These are phyloP conservation scores for Drosophila sturtevanti DNA, from an alignment of 1,140 invertebrate species.

Conservation along the genomic window DNA sequence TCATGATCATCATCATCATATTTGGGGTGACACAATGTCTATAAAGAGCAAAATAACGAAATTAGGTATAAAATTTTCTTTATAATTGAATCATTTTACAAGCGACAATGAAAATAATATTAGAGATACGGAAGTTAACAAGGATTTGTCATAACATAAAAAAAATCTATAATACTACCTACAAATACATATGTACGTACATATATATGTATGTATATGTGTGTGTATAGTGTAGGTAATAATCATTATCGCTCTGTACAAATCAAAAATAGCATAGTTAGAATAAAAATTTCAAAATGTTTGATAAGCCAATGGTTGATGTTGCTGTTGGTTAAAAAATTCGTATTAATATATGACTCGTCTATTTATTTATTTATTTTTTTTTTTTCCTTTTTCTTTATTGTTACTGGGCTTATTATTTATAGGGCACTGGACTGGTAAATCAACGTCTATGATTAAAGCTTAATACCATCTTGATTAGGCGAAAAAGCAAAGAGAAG, in stretches of 20 bases:
- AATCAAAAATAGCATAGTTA: slow-evolving; percentile 50
- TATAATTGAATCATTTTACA: slow-evolving; percentile 65
- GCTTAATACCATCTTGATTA: slow-evolving; percentile 75
- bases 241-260: slow-evolving; percentile 38
- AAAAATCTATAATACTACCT: neutral
- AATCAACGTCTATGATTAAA: slow-evolving; percentile 78
- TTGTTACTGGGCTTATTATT: slow-evolving; percentile 59
- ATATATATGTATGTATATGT: too few species aligned
- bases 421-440: slow-evolving; percentile 42
- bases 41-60: slow-evolving; percentile 48
- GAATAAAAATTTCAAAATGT: slow-evolving; percentile 4
- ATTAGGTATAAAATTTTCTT: slow-evolving; percentile 47
- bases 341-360: slow-evolving; percentile 25
- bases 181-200: neutral
- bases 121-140: slow-evolving; percentile 46
- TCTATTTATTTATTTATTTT: slow-evolving; percentile 58
- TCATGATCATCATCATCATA: slow-evolving; percentile 42
- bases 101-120: slow-evolving; percentile 31
- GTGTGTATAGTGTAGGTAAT: too few species aligned
- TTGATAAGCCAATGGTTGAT: neutral
- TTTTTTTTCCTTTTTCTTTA: slow-evolving; percentile 1
- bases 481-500: slow-evolving; percentile 16
- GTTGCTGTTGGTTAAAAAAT: neutral
- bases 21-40: slow-evolving; percentile 68
- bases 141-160: slow-evolving; percentile 45